These are phyloP conservation scores for Mastigias papua DNA, from an alignment of 30 jellyfish, hydroid and myxozoan species.

Conservation along the genomic window DNA sequence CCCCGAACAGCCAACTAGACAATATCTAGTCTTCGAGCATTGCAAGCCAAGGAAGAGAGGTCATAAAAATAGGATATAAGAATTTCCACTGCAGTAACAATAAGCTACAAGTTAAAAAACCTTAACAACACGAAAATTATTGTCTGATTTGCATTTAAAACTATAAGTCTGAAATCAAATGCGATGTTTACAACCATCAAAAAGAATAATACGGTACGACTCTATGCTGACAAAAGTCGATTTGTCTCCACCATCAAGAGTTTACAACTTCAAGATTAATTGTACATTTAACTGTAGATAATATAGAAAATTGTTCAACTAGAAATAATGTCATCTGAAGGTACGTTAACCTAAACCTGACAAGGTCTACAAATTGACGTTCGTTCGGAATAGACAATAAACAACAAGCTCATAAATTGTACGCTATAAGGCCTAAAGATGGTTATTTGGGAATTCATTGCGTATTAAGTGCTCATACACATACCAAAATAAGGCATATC, in stretches of 20 bases:
- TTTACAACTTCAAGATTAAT: background rate
- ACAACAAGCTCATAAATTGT: too few species aligned
- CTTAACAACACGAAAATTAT: constrained; percentile 17
- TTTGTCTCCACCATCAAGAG: background rate
- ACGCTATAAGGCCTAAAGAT: too few species aligned
- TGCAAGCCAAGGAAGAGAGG: background rate
- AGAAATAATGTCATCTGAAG: background rate
- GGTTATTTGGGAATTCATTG: too few species aligned
- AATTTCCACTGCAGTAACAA: background rate
- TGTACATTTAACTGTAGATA: background rate
- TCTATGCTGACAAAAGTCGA: background rate
- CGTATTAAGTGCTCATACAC: too few species aligned
- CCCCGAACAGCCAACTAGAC: too few species aligned
- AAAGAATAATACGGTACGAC: background rate
- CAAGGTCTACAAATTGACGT: too few species aligned
- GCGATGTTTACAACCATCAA: background rate
- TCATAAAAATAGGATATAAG: background rate
- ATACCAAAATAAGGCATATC: too few species aligned
- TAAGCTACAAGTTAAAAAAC: background rate
- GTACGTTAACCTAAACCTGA: too few species aligned
- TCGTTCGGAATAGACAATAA: too few species aligned
- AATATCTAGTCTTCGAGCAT: too few species aligned
- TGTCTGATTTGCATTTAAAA: background rate
- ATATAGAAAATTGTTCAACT: background rate
- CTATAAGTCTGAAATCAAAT: background rate